Evolutionary conservation across 2,888 invertebrate species (phyloP), one percentile per base, ranked within the genome.

Genomic region (Timema cristinae): DNA sequence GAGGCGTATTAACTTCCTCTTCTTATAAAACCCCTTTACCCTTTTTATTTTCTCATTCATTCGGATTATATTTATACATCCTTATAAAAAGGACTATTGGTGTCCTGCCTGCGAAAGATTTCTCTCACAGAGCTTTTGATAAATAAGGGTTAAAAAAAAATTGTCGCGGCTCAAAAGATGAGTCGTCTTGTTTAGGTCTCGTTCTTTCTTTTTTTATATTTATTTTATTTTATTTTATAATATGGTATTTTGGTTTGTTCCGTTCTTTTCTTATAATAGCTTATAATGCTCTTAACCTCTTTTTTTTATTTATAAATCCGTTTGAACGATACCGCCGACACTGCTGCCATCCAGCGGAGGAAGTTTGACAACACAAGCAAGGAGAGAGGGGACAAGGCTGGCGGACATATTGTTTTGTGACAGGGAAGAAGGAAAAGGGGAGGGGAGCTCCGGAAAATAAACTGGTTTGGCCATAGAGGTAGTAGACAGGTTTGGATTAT

Each of bases 241-340:
- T 63, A 47, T 63, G 63, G 63, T 63, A 63, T 63, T 63, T 63
- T 63, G 63, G 63, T 63, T 47, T 63, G 47, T 48, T 48, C 63
- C 47, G 9, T 32, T 52, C 54, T 54, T 48, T 47, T 68, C 52
- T 63, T 51, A 68, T 68, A 68, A 68, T 68, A 52, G 68, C 68
- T 68, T 68, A 68, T 68, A 68, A 68, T 68, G 54, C 68, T 68
- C 54, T 68, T 68, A 68, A 68, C 68, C 13, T 68, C 32, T 68
- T 61, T 47, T 61, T 32, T 32, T 32, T 32, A 32, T 32, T 32
- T 32, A 32, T 32, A 32, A 32, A 32, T 32, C 32, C 32, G 32
- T 63, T 63, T 63, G 63, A 63, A 13, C 63, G 63, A 32, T 47
- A 63, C 63, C 63, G 63, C 63, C 63, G 16, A 63, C 63, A 63